Evolutionary conservation across 2,888 invertebrate species (phyloP), one percentile per base, ranked within the genome.

Genomic region (Oxyteleia sp.): DNA sequence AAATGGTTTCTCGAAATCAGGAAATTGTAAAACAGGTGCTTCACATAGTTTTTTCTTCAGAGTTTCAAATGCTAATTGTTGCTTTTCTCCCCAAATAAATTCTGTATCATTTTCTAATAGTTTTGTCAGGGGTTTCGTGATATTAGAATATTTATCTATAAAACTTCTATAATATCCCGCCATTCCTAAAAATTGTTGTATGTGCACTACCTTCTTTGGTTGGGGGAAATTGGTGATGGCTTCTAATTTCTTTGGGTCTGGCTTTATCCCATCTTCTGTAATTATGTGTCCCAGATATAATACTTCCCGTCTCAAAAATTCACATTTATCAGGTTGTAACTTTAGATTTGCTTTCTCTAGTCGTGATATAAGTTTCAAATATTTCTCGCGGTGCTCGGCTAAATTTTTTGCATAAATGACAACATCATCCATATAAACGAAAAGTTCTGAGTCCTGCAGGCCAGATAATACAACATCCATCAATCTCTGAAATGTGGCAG

Each of bases 1-100:
- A 47, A 84, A 82, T 1, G 74, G 49, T 61, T 53, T 29, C 0
- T 47, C 32, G 15, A 82, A 82, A 23, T 85, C 72, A 2, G 82
- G 82, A 29, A 76, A 76, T 41, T 82, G 79, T 13, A 85, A 41
- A 0, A 85, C 49, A 5, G 76, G 80, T 23, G 61, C 80, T 13
- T 78, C 51, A 13, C 74, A 78, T 8, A 85, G 35, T 32, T 69
- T 69, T 10, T 66, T 13, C 8, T 72, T 75, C 2, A 80, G 29
- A 2, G 8, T 43, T 15, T 61, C 38, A 18, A 85, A 53, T 1
- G 53, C 32, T 2, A 2, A 4, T 32, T 32, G 8, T 32, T 32
- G 32, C 10, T 32, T 10, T 32, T 4, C 10, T 8, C 15, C 32
- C 53, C 53, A 53, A 4, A 10, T 8, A 32, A 53, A 53, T 13